phyloP scores from a whole-genome alignment of 2,888 invertebrate genomes.

The Pyrochroa serraticornis region DNA sequence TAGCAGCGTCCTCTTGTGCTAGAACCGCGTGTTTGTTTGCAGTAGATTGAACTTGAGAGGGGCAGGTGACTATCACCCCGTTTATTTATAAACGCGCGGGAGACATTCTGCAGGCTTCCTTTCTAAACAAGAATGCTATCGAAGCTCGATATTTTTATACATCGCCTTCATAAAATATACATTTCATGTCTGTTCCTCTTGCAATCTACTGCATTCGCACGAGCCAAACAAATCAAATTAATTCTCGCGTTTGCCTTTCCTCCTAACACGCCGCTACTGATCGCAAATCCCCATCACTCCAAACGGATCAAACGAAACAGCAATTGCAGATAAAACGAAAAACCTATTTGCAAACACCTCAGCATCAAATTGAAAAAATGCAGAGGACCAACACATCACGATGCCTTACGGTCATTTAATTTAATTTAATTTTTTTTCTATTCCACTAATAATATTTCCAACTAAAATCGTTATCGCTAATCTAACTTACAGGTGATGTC shows the following conservation, averaged over 20 bases:
- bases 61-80: slow-evolving; percentile 53
- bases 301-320: no score
- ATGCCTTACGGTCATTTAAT: no score
- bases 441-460: no score
- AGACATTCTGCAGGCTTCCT: slow-evolving; percentile 55
- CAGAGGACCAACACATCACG: no score
- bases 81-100: slow-evolving; percentile 55
- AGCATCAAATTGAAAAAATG: no score
- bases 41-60: slow-evolving; percentile 49
- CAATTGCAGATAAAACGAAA: no score
- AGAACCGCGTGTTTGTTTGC: slow-evolving; percentile 47
- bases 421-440: no score
- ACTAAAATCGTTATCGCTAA: no score
- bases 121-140: slow-evolving; percentile 52
- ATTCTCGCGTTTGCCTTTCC: slow-evolving; percentile 15
- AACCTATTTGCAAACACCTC: no score
- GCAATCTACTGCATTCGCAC: slow-evolving; percentile 41
- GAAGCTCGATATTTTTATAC: slow-evolving; percentile 54
- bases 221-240: slow-evolving; percentile 24
- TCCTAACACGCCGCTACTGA: neutral
- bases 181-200: slow-evolving; percentile 45
- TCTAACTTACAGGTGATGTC: no score
- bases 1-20: slow-evolving; percentile 44
- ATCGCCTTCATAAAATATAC: slow-evolving; percentile 51
- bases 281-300: neutral